Base-by-base conservation (phyloP, 2,113 vertebrate genomes). In the Empidonax traillii region DNA sequence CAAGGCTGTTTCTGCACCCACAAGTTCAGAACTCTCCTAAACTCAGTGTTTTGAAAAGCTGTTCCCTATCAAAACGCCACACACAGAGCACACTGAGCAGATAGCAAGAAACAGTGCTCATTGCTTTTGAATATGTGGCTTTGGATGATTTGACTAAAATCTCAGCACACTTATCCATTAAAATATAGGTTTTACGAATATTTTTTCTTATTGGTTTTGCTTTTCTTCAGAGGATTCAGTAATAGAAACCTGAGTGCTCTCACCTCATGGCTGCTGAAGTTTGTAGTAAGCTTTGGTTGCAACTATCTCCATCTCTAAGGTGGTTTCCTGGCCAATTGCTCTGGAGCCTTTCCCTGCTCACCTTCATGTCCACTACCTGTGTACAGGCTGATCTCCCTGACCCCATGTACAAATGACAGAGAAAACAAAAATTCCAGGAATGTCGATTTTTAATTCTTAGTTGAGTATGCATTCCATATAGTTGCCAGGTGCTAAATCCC, bases 401-500 rank as follows among this genome's bases (percentile, higher is more conserved):
- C 63, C 47, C 23, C 31, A 21, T 17, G 8, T 28, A 67, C 35
- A 84, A 93, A 76, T 23, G 41, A 10, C 25, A 83, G 59, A 76
- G 18, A 0, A 10, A 77, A 43, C 59, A 55, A 59, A 49, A 66
- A 58, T 72, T 2, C 1, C 46, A 62, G 43, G 68, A 84, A 86
- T 72, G 79, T 5, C 6, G 35, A 61, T 75, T 96, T 90, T 94
- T 95, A 90, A 94, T 94, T 91, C 69, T 90, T 81, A 52, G 24
- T 56, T 81, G 68, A 78, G 44, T 88, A 92, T 75, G 56, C 65
- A 74, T 80, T 90, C 66, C 65, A 49, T 83, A 59, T 3, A 96
- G 31, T 65, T 92, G 61, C 87, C 93, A 96, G 92, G 67, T 96
- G 93, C 61, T 81, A 92, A 96, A 81, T 22, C 10, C 63, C 19